These are phyloP conservation scores for Philopedon plagiatum DNA, from an alignment of 2,888 invertebrate genomes.

Conservation along the genomic window DNA sequence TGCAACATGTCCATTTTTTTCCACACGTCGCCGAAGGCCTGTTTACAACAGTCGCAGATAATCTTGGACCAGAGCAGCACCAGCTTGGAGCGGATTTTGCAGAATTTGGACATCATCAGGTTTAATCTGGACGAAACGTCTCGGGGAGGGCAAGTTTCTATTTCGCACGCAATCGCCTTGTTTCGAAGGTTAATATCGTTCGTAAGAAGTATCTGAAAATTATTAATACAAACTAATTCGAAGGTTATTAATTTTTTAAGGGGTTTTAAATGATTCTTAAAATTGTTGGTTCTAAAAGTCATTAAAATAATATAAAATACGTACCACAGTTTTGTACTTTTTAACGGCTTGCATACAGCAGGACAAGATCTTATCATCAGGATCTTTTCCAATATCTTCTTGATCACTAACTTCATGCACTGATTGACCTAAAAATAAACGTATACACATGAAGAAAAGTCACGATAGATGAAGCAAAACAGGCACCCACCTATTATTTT, in stretches of 20 bases:
- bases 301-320: conserved; percentile 53
- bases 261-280: no score
- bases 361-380: conserved; percentile 75
- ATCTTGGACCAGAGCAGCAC: conserved; percentile 59
- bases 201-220: conserved; percentile 72
- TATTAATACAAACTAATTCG: no score
- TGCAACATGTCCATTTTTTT: conserved; percentile 70
- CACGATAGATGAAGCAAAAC: no score
- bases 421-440: conserved; percentile 72
- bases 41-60: conserved; percentile 73
- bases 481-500: conserved; percentile 56
- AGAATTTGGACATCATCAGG: conserved; percentile 48
- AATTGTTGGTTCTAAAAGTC: not conserved
- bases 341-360: conserved; percentile 73
- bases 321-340: conserved; percentile 71
- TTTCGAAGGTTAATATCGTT: conserved; percentile 75
- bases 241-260: no score
- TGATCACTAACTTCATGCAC: conserved; percentile 72
- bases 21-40: conserved; percentile 73
- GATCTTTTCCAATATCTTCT: conserved; percentile 71
- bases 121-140: conserved; percentile 58
- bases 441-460: no score
- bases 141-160: conserved; percentile 62
- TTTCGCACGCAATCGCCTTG: conserved; percentile 71
- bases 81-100: conserved; percentile 58